These are phyloP conservation scores for Temnothorax unifasciatus DNA, from an alignment of 2,888 invertebrate genomes.

Conservation along the genomic window DNA sequence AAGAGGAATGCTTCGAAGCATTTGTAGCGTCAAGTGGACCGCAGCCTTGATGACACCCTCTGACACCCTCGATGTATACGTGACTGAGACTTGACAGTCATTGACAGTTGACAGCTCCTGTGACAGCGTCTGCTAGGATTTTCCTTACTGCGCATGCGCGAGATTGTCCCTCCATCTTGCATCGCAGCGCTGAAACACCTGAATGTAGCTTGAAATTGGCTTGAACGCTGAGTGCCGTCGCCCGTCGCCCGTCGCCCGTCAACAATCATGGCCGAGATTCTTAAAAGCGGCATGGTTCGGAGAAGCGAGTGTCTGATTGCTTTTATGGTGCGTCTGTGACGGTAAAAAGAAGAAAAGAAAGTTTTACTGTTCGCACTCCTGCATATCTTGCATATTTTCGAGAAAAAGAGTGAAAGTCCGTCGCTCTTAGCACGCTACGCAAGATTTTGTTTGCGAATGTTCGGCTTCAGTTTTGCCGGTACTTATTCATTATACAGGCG, in stretches of 20 bases:
- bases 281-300: conserved; percentile 72
- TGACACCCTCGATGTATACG: too few relatives aligned
- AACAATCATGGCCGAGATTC: conserved; percentile 77
- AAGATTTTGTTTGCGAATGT: neutral
- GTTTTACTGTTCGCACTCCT: neutral
- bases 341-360: conserved; percentile 7
- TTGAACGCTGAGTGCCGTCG: too few relatives aligned
- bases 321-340: conserved; percentile 76
- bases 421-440: neutral
- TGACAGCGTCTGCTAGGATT: neutral
- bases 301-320: conserved; percentile 74
- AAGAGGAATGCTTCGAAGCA: too few relatives aligned
- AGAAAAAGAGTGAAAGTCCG: neutral
- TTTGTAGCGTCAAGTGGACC: too few relatives aligned
- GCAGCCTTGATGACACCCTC: too few relatives aligned
- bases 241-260: neutral
- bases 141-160: neutral
- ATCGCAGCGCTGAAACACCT: too few relatives aligned
- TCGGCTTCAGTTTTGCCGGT: too few relatives aligned
- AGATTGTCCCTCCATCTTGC: neutral
- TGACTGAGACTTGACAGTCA: too few relatives aligned
- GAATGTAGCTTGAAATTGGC: too few relatives aligned
- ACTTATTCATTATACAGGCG: too few relatives aligned
- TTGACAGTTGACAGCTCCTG: too few relatives aligned
- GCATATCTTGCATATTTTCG: neutral